phyloP scores from a whole-genome alignment of 2,888 invertebrate species.

The Patella caerulea region DNA sequence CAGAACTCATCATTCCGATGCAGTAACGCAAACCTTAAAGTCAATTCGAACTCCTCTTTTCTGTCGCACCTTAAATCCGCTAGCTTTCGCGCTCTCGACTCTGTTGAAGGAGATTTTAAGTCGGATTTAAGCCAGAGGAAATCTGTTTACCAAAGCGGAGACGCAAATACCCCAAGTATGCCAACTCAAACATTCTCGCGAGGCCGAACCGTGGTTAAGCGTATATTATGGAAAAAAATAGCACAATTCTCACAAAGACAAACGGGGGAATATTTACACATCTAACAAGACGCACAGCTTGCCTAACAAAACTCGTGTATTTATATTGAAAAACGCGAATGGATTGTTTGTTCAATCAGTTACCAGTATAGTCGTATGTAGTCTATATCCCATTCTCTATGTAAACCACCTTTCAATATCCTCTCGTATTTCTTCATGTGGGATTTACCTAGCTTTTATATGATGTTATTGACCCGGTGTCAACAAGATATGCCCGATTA shows the following conservation, averaged over 20 bases:
- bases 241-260: background rate
- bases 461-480: background rate
- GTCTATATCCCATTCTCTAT: background rate
- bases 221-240: constrained; percentile 4
- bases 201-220: constrained; percentile 10
- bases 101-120: constrained; percentile 1
- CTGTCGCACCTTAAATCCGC: too few relatives aligned
- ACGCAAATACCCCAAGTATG: constrained; percentile 9
- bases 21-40: too few relatives aligned
- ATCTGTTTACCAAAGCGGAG: constrained; percentile 4
- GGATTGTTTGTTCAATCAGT: constrained; percentile 8
- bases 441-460: background rate
- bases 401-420: background rate
- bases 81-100: background rate
- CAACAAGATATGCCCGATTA: background rate
- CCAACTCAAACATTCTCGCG: constrained; percentile 12
- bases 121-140: constrained; percentile 3
- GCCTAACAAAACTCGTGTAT: constrained; percentile 10
- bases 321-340: constrained; percentile 4
- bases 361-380: background rate
- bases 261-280: constrained; percentile 4
- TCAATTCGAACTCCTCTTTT: too few relatives aligned
- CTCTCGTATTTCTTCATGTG: background rate
- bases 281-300: constrained; percentile 1
- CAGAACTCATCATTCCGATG: too few relatives aligned